Conservation (phyloP, 2,888 invertebrate species). For the Pogonocherus hispidulus region DNA sequence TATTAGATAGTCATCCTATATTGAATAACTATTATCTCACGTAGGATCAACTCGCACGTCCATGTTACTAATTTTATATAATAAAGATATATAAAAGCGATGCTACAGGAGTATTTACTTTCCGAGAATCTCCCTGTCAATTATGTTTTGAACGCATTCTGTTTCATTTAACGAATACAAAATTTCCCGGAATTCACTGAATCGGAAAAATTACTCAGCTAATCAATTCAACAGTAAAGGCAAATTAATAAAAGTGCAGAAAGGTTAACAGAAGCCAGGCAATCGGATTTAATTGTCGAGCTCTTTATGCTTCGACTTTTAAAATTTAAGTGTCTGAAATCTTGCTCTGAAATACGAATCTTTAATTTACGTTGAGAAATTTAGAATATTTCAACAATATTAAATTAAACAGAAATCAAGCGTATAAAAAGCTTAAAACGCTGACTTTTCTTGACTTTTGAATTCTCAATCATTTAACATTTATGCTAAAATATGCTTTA, state of each 20-base stretch:
- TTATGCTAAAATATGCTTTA: background rate
- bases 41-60: too few relatives aligned
- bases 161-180: background rate
- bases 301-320: conserved; percentile 14
- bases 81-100: too few relatives aligned
- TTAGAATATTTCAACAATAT: conserved; percentile 8
- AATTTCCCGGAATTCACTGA: background rate
- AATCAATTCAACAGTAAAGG: background rate
- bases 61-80: too few relatives aligned
- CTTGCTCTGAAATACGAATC: background rate
- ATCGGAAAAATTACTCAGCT: conserved; percentile 2
- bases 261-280: conserved; percentile 11
- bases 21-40: too few relatives aligned
- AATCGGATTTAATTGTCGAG: conserved; percentile 12
- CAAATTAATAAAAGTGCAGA: conserved; percentile 6
- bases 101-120: too few relatives aligned
- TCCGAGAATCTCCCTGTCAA: background rate
- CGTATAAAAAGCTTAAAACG: background rate
- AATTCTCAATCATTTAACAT: background rate
- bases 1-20: too few relatives aligned
- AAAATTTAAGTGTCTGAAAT: conserved; percentile 2
- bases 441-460: background rate
- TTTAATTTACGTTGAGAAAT: conserved; percentile 11
- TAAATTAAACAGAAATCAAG: conserved; percentile 1
- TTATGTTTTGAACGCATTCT: background rate